phyloP scores from a whole-genome alignment of 2,888 invertebrate species.

The Drosophila rubida region DNA sequence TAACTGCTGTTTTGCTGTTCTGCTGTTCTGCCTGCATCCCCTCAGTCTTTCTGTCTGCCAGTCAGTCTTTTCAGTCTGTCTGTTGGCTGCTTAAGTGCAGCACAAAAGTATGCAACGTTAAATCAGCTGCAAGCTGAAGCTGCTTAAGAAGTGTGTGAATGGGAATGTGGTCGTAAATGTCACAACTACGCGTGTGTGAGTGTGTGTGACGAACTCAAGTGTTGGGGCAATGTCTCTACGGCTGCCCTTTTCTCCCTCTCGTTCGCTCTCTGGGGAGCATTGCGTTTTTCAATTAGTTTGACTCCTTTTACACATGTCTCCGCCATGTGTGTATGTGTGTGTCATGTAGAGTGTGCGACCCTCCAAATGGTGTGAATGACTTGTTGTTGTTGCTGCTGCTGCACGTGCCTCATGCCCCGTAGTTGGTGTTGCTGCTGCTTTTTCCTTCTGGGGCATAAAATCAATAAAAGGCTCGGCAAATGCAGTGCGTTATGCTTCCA shows the following conservation, averaged over 20 bases:
- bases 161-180: not conserved
- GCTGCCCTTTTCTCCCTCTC: not conserved
- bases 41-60: not conserved
- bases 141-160: slow-evolving; percentile 19
- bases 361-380: slow-evolving; percentile 65
- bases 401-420: slow-evolving; percentile 60
- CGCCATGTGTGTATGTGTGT: slow-evolving; percentile 11
- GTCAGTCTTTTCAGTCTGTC: not conserved
- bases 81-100: slow-evolving; percentile 37
- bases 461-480: slow-evolving; percentile 72
- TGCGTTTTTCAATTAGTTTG: slow-evolving; percentile 60
- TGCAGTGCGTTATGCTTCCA: slow-evolving; percentile 55
- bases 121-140: slow-evolving; percentile 47
- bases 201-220: slow-evolving; percentile 16
- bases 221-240: slow-evolving; percentile 42
- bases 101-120: slow-evolving; percentile 51
- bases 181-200: slow-evolving; percentile 27
- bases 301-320: slow-evolving; percentile 35
- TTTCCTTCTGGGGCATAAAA: slow-evolving; percentile 32
- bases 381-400: slow-evolving; percentile 54
- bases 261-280: slow-evolving; percentile 22
- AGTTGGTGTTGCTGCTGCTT: not conserved
- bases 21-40: not conserved
- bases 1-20: not conserved
- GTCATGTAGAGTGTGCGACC: slow-evolving; percentile 9